Evolutionary conservation across 2,113 vertebrate species (phyloP).

Genomic region (Taurulus bubalis): DNA sequence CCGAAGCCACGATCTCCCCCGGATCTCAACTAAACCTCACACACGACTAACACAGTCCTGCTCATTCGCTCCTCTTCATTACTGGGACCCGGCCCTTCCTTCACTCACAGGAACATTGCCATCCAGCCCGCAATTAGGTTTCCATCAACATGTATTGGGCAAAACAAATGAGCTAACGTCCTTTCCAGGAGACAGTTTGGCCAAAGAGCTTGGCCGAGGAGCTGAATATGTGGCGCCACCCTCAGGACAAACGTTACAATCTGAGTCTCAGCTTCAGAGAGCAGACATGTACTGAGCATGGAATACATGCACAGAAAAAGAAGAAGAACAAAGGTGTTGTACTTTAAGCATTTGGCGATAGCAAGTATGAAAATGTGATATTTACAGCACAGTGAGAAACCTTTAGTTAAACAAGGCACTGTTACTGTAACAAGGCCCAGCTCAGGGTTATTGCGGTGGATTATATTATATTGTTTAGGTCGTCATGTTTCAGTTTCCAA

Average conservation of each 20-base stretch:
- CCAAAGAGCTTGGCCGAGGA: background rate
- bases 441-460: background rate
- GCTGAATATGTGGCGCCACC: constrained; percentile 1
- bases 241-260: background rate
- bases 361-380: background rate
- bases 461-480: background rate
- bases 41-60: background rate
- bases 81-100: background rate
- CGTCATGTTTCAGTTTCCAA: background rate
- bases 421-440: too few relatives aligned
- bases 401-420: background rate
- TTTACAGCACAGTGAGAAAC: background rate
- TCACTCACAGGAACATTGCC: background rate
- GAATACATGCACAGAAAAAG: background rate
- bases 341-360: background rate
- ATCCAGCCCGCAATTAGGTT: background rate
- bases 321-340: background rate
- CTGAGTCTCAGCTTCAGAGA: background rate
- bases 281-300: background rate
- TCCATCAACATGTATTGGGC: background rate
- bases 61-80: background rate
- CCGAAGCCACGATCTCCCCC: background rate
- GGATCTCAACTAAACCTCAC: background rate
- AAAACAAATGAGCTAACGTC: background rate
- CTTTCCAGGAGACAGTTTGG: background rate